These are phyloP conservation scores for Elegia similella DNA, from an alignment of 2,888 invertebrate genomes.

Conservation along the genomic window DNA sequence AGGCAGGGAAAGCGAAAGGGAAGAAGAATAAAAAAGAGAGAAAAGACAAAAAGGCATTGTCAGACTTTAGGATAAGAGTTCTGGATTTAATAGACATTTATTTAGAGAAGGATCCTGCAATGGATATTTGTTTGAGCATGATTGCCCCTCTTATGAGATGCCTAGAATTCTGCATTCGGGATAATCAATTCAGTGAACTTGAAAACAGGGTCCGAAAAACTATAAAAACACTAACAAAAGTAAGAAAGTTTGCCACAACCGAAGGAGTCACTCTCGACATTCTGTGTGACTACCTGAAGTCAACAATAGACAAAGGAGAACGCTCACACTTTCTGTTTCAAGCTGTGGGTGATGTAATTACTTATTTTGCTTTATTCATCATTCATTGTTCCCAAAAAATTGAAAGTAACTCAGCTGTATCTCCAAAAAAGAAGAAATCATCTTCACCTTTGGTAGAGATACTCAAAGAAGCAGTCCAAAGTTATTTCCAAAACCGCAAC, in stretches of 20 bases:
- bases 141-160: slow-evolving; percentile 85
- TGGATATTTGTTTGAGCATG: slow-evolving; percentile 86
- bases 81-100: slow-evolving; percentile 89
- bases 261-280: slow-evolving; percentile 79
- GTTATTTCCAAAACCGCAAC: slow-evolving; percentile 84
- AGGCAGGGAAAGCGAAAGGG: slow-evolving; percentile 64
- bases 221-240: slow-evolving; percentile 81
- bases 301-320: slow-evolving; percentile 83
- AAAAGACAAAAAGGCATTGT: slow-evolving; percentile 84
- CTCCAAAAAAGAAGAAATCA: slow-evolving; percentile 51
- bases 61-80: slow-evolving; percentile 88
- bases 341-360: slow-evolving; percentile 84
- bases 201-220: slow-evolving; percentile 83
- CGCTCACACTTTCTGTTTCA: slow-evolving; percentile 84
- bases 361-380: slow-evolving; percentile 84
- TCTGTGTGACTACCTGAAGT: slow-evolving; percentile 78
- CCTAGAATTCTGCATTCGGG: slow-evolving; percentile 86
- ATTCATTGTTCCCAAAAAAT: slow-evolving; percentile 83
- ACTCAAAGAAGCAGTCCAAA: slow-evolving; percentile 77
- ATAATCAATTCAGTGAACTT: slow-evolving; percentile 85
- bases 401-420: slow-evolving; percentile 19
- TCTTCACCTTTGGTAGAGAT: slow-evolving; percentile 66
- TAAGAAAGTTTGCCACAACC: slow-evolving; percentile 82
- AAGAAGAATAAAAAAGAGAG: slow-evolving; percentile 80
- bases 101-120: slow-evolving; percentile 85